Evolutionary conservation across 2,797 vertebrate genomes (phyloP).

Genomic region (Naso thynnoides): DNA sequence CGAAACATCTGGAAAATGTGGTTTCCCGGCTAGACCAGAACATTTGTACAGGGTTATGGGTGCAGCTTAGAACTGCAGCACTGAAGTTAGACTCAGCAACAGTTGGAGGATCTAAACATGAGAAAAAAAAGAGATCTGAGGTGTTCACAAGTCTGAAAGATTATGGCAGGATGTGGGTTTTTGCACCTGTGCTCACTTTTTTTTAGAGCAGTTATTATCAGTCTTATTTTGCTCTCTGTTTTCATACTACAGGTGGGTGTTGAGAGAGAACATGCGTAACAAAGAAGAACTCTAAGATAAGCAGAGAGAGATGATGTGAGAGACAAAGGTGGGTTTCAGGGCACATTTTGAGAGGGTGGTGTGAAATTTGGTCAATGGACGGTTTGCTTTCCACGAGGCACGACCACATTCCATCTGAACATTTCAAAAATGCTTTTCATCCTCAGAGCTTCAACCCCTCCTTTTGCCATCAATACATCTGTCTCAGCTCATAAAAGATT

Average conservation of each 20-base stretch:
- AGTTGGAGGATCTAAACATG: conserved; percentile 7
- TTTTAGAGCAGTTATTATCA: background rate
- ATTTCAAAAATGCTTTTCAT: conserved; percentile 63
- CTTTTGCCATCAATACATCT: conserved; percentile 37
- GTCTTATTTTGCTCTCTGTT: conserved; percentile 18
- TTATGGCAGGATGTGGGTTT: conserved; percentile 61
- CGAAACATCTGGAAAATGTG: conserved; percentile 75
- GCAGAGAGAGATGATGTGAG: conserved; percentile 2
- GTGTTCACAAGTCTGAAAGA: conserved; percentile 40
- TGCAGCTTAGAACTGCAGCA: conserved; percentile 9
- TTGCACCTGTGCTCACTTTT: conserved; percentile 32
- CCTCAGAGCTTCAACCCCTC: background rate
- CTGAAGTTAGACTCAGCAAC: conserved; percentile 15
- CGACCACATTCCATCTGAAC: conserved; percentile 74
- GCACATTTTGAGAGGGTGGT: conserved; percentile 72
- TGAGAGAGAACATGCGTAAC: conserved; percentile 12
- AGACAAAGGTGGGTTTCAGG: conserved; percentile 60
- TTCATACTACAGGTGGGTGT: conserved; percentile 1
- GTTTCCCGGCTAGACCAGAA: conserved; percentile 57
- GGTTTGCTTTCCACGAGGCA: conserved; percentile 74
- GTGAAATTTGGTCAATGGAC: conserved; percentile 66
- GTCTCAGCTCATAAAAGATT: conserved; percentile 3
- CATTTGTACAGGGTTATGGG: conserved; percentile 44
- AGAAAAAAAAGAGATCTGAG: background rate
- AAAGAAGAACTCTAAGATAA: background rate